Base-by-base conservation (phyloP, 2,888 invertebrate species). In the Hirtodrosophila alboralis region DNA sequence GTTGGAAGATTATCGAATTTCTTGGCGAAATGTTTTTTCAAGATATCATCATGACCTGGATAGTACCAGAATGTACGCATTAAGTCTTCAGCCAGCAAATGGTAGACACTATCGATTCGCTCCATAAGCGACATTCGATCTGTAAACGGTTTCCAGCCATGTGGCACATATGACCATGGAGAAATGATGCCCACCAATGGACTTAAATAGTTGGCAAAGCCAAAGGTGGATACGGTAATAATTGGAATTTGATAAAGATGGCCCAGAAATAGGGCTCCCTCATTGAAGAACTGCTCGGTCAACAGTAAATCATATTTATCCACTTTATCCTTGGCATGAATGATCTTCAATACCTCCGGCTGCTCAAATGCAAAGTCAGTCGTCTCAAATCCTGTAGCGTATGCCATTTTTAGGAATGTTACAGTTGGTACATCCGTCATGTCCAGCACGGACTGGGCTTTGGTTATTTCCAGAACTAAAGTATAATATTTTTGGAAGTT, bases 101-200 rank as follows among this genome's bases (percentile, higher is more conserved):
- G 47, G 1, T 90, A 88, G 0, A 91, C 87, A 75, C 93, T 93
- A 18, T 90, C 84, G 0, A 92, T 48, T 65, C 94, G 87, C 61
- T 92, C 90, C 69, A 84, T 87, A 60, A 94, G 92, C 12, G 89
- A 91, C 86, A 92, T 91, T 7, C 79, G 73, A 4, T 92, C 91
- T 0, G 91, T 89, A 16, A 83, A 90, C 0, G 88, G 79, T n/a
- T 90, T 67, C 61, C 88, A 89, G 10, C 87, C 77, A 41, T 92
- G 90, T 0, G 92, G 90, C 3, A 91, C 89, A 64, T 90, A 90
- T 0, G 92, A 90, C 67, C 89, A 90, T 1, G 91, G 91, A 3
- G 87, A 80, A 0, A 92, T 89, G 37, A 91, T 89, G 3, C 91
- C 92, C 60, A 90, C 86, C 6, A 90, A 69, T 5, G 88, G 84